A percentile compares a stretch with the other conserved stretches of the same genome.
phyloP scores from a whole-genome alignment of 2,797 vertebrate species.

The Meda fulgida region DNA sequence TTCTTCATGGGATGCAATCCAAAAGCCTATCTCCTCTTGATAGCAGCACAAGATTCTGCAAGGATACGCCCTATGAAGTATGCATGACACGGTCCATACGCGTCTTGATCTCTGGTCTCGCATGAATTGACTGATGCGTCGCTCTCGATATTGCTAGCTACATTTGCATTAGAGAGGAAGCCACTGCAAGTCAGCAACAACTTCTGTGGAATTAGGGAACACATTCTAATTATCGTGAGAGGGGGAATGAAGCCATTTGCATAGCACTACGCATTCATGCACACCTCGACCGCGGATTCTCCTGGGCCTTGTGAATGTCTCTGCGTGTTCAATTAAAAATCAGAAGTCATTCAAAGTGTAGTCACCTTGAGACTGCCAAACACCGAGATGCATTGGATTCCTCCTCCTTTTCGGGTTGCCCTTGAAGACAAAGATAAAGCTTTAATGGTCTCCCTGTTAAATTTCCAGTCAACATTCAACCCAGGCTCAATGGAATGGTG shows the following conservation, averaged over 20 bases:
- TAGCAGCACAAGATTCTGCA: constrained; percentile 37
- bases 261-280: constrained; percentile 52
- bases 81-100: constrained; percentile 37
- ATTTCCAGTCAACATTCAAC: constrained; percentile 33
- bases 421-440: constrained; percentile 50
- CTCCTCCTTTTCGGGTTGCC: constrained; percentile 41
- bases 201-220: constrained; percentile 52
- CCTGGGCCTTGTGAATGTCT: constrained; percentile 64
- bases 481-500: background rate
- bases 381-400: constrained; percentile 54
- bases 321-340: constrained; percentile 68
- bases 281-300: constrained; percentile 57
- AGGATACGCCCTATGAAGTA: constrained; percentile 38
- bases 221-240: constrained; percentile 41
- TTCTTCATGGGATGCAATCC: constrained; percentile 62
- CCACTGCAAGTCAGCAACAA: constrained; percentile 31
- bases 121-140: constrained; percentile 47
- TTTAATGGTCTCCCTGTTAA: constrained; percentile 49
- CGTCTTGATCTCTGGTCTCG: constrained; percentile 61
- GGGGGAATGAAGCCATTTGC: constrained; percentile 56
- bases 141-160: constrained; percentile 12
- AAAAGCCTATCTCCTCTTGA: constrained; percentile 57
- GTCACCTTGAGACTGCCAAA: constrained; percentile 47
- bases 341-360: constrained; percentile 69
- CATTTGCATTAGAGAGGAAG: constrained; percentile 45